Evolutionary conservation across 2,113 vertebrate species (phyloP).

Genomic region (Cinclus cinclus): DNA sequence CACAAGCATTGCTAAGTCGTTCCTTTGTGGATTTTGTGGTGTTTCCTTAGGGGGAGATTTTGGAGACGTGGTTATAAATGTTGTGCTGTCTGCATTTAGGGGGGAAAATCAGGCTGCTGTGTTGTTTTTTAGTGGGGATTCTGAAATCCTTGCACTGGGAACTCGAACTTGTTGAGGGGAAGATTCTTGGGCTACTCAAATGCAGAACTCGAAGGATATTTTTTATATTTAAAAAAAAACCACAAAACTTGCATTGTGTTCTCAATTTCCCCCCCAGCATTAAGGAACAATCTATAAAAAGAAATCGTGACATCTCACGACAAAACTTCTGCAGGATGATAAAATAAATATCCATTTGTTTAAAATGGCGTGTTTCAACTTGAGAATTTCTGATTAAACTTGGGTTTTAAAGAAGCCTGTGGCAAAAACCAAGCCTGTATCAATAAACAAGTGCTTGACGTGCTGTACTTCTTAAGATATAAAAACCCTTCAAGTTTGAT

Average conservation of each 20-base stretch:
- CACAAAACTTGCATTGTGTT: neutral
- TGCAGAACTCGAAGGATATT: neutral
- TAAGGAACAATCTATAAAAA: neutral
- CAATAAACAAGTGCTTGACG: neutral
- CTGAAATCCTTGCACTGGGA: neutral
- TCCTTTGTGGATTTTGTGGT: neutral
- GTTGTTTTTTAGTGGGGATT: neutral
- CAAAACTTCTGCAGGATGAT: neutral
- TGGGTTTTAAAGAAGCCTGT: neutral
- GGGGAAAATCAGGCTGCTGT: neutral
- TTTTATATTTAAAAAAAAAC: too few species aligned
- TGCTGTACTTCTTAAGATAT: neutral
- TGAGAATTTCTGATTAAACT: neutral
- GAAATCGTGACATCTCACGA: neutral
- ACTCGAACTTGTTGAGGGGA: neutral
- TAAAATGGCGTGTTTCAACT: neutral
- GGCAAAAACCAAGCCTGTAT: neutral
- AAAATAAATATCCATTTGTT: neutral
- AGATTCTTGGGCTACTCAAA: neutral
- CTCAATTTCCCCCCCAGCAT: fast-evolving
- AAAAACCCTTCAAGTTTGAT: constrained; percentile 60
- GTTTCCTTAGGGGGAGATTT: neutral
- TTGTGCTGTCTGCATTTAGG: neutral
- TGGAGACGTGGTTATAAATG: neutral
- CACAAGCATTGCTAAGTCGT: neutral